These are phyloP conservation scores for Daboia siamensis DNA, from an alignment of 2,113 vertebrate genomes.

Conservation along the genomic window DNA sequence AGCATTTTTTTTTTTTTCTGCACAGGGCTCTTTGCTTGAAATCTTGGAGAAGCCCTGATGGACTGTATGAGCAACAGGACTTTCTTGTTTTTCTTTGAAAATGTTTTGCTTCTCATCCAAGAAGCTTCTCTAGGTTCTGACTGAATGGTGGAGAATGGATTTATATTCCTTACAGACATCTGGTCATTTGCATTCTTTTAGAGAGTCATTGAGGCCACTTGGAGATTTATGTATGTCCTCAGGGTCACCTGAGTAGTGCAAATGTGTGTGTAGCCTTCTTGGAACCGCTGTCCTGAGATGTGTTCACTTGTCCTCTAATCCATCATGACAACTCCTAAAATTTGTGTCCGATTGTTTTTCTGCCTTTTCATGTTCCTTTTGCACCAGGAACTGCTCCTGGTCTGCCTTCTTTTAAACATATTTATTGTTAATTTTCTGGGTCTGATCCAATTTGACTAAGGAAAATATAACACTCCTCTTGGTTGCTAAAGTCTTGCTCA, in stretches of 20 bases:
- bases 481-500: neutral
- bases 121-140: too few species aligned
- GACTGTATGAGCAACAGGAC: neutral
- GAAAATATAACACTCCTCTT: neutral
- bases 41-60: neutral
- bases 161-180: too few species aligned
- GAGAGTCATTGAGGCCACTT: too few species aligned
- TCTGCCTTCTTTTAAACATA: neutral
- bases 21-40: neutral
- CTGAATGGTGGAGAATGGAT: too few species aligned
- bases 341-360: neutral
- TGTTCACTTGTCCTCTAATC: neutral
- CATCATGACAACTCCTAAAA: neutral
- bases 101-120: too few species aligned
- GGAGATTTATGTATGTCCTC: too few species aligned
- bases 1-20: neutral
- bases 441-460: neutral
- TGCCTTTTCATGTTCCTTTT: neutral
- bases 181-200: too few species aligned
- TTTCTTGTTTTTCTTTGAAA: too few species aligned
- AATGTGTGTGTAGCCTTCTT: too few species aligned
- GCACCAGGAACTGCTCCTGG: neutral
- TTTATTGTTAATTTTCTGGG: neutral
- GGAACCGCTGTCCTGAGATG: neutral
- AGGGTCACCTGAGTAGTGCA: too few species aligned